These are phyloP conservation scores for Neopelma chrysocephalum DNA, from an alignment of 2,797 vertebrate genomes.

Conservation along the genomic window DNA sequence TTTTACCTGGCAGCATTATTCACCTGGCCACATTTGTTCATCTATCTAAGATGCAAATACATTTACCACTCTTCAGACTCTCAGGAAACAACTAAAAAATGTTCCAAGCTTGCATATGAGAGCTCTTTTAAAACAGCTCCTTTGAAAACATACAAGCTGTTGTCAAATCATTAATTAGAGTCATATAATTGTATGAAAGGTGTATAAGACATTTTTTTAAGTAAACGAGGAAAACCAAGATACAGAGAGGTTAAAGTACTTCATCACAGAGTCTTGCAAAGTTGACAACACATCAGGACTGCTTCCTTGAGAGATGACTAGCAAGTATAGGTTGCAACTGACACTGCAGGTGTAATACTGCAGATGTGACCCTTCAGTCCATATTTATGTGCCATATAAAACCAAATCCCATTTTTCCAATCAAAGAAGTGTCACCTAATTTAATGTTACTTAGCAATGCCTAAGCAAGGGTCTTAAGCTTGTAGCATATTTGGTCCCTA, in stretches of 20 bases:
- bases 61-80: neutral
- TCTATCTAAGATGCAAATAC: neutral
- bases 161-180: neutral
- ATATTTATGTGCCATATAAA: neutral
- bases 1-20: neutral
- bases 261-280: neutral
- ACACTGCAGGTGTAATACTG: neutral
- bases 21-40: neutral
- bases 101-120: neutral
- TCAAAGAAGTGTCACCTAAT: neutral
- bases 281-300: neutral
- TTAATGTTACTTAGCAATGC: neutral
- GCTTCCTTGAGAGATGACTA: neutral
- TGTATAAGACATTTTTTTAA: neutral
- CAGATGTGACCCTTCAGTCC: neutral
- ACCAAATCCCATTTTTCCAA: neutral
- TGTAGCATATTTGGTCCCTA: neutral
- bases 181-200: neutral
- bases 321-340: neutral
- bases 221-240: neutral
- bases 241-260: neutral
- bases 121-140: neutral
- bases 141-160: neutral
- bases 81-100: neutral
- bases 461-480: neutral